Base-by-base conservation (phyloP, 2,797 vertebrate species). In the Anguilla marmorata region DNA sequence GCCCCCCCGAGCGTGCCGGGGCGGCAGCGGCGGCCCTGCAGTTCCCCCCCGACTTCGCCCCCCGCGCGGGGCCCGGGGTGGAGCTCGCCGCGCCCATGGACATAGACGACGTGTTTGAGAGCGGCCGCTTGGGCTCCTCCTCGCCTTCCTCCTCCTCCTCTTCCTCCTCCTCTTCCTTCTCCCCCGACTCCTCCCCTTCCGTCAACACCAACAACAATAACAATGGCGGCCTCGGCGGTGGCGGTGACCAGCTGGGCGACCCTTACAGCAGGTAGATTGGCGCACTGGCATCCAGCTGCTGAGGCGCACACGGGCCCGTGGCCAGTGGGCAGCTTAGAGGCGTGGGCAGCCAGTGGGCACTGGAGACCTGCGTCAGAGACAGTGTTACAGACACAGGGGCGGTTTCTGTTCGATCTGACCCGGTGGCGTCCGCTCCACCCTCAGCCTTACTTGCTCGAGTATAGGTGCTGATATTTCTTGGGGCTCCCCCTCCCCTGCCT, bases 231-330 rank as follows among this genome's bases (percentile, higher is more conserved):
- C 79, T 91, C 0, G 89, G 90, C 8, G 89, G 91, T 85, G 87
- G 92, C 76, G 90, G 88, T 86, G 89, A 91, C 92, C 95, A 94
- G 90, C 91, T 90, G 0, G 94, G 93, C 0, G 94, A 96, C 92
- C 95, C 95, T 0, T 95, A 96, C 88, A 95, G 96, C 91, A 96
- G 96, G 95, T 96, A 97, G 94, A 90, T 86, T 48, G 60, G 84
- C 83, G 9, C 74, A 33, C n/a, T 19, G 33, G 56, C 50, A 45
- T 60, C 80, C 79, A 86, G n/a, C 30, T 27, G 80, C 45, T 79
- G 30, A 60, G 80, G 80, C 0, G 9, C 33, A 58, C n/a, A 12
- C n/a, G 48, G 76, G 85, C 60, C 48, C 0, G 41, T 45, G 41
- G 82, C 79, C 79, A 30, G n/a, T 7, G 14, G 48, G 84, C 60